Conservation (phyloP, 2,888 invertebrate genomes). For the Balanococcus diminutus region DNA sequence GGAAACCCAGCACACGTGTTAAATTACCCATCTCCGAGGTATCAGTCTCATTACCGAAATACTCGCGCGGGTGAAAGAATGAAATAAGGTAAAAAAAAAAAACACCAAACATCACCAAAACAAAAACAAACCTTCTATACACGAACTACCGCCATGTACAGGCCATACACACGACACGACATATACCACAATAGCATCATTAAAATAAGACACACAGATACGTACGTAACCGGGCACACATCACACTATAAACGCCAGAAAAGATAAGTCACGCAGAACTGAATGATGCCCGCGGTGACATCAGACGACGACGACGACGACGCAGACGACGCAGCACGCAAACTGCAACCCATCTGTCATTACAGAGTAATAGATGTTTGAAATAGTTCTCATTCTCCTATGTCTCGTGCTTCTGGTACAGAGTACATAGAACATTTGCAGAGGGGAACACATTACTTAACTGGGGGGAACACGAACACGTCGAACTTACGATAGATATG, state of each 20-base stretch:
- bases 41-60: background rate
- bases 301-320: background rate
- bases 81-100: no score
- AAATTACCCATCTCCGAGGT: background rate
- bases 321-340: constrained; percentile 35
- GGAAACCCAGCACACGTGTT: background rate
- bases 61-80: background rate
- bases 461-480: background rate
- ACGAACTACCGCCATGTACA: background rate
- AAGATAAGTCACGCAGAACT: constrained; percentile 48
- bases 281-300: constrained; percentile 25
- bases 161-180: background rate
- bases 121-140: background rate
- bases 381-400: constrained; percentile 27
- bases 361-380: constrained; percentile 42
- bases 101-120: background rate
- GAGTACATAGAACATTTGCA: background rate
- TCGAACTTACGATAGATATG: no score
- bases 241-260: background rate
- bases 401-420: background rate
- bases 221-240: background rate
- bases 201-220: constrained; percentile 13
- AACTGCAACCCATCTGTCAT: constrained; percentile 51
- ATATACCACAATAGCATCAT: constrained; percentile 22
- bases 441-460: no score